Evolutionary conservation across 2,797 vertebrate genomes (phyloP).

Genomic region (Crocidura indochinensis): DNA sequence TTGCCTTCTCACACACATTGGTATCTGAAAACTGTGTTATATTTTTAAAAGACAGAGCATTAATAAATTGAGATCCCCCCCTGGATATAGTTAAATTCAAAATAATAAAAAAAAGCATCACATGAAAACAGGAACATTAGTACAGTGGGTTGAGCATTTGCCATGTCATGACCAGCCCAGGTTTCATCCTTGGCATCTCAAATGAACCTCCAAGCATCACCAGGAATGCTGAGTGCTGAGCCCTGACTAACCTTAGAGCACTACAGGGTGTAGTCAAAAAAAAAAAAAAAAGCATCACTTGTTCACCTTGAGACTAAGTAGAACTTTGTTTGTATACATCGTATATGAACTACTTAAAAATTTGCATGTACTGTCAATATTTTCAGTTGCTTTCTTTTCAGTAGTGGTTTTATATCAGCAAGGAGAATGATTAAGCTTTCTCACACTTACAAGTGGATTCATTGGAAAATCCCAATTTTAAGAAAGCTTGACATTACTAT

Average conservation of each 20-base stretch:
- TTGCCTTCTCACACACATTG: background rate
- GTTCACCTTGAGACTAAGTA: conserved; percentile 61
- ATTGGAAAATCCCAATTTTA: conserved; percentile 46
- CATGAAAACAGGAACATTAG: background rate
- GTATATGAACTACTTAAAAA: background rate
- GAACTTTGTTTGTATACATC: background rate
- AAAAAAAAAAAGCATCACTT: conserved; percentile 56
- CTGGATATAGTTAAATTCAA: conserved; percentile 36
- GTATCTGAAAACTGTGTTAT: background rate
- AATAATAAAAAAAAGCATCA: conserved; percentile 57
- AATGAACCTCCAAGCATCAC: no score
- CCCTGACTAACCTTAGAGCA: no score
- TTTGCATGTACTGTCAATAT: conserved; percentile 15
- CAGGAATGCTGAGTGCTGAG: no score
- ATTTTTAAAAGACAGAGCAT: conserved; percentile 21
- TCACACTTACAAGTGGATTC: conserved; percentile 65
- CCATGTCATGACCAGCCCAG: no score
- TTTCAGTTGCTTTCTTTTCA: background rate
- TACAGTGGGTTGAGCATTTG: no score
- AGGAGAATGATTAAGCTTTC: conserved; percentile 70
- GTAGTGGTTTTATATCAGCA: conserved; percentile 45
- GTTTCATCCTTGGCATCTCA: no score
- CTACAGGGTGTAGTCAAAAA: no score
- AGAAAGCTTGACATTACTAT: conserved; percentile 73
- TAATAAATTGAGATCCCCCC: background rate